Percentiles rank a stretch among this genome's conserved stretches.
phyloP scores from a whole-genome alignment of 2,797 vertebrate species.

The Natrix natrix region DNA sequence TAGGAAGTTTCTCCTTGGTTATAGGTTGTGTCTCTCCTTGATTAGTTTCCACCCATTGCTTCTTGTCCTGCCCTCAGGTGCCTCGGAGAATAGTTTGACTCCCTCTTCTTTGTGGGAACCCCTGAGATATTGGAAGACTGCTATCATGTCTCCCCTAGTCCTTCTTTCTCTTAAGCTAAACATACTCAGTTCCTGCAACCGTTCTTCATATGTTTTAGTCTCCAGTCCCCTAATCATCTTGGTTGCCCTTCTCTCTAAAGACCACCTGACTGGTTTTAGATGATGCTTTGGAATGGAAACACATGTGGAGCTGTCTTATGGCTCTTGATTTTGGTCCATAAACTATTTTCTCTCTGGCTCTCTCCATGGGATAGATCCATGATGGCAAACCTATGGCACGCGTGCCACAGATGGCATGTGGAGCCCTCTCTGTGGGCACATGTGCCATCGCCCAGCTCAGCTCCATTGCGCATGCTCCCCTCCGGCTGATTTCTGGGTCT shows the following conservation, averaged over 20 bases:
- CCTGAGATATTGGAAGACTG: no score
- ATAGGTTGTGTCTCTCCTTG: background rate
- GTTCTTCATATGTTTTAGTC: background rate
- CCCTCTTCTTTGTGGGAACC: no score
- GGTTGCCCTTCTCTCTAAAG: background rate
- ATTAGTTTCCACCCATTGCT: background rate
- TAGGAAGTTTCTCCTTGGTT: background rate
- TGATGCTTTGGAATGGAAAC: background rate
- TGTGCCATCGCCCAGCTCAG: no score
- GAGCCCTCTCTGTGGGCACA: no score
- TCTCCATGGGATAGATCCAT: background rate
- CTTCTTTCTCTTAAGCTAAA: no score
- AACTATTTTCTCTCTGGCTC: background rate
- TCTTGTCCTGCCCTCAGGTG: background rate
- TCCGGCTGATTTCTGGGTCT: no score
- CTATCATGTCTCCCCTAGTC: no score
- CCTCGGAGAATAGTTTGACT: no score
- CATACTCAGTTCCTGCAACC: background rate
- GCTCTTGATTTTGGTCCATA: background rate
- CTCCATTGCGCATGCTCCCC: no score
- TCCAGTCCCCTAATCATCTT: background rate
- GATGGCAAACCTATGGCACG: no score
- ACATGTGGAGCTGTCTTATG: background rate
- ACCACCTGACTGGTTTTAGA: background rate
- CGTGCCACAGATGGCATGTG: no score